Evolutionary conservation across 2,797 vertebrate genomes (phyloP).

Genomic region (Periparus ater): DNA sequence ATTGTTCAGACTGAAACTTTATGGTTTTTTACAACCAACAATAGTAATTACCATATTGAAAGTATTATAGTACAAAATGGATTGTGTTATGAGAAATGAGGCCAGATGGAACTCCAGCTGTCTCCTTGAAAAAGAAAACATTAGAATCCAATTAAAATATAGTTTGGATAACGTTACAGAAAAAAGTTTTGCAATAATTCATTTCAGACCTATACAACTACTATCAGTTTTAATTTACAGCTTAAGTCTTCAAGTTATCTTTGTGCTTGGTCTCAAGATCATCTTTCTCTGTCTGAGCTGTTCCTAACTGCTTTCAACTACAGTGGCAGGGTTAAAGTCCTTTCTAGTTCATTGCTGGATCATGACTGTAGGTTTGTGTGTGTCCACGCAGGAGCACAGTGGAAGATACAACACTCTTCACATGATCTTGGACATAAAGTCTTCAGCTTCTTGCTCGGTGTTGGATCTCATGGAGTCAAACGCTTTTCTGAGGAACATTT

Average conservation of each 20-base stretch:
- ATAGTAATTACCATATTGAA: conserved; percentile 49
- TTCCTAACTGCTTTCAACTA: neutral
- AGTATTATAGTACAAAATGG: conserved; percentile 45
- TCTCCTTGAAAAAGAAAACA: conserved; percentile 53
- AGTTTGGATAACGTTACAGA: conserved; percentile 39
- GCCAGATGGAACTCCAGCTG: conserved; percentile 70
- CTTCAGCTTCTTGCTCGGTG: neutral
- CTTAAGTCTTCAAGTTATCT: neutral
- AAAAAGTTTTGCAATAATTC: conserved; percentile 52
- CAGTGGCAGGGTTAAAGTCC: neutral
- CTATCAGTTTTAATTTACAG: neutral
- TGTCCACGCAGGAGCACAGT: neutral
- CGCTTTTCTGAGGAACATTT: neutral
- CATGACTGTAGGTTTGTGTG: neutral
- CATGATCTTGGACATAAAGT: neutral
- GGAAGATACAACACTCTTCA: neutral
- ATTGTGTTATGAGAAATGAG: conserved; percentile 48
- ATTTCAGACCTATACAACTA: conserved; percentile 29
- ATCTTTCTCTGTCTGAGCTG: neutral
- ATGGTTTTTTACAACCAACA: neutral
- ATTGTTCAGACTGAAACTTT: conserved; percentile 10
- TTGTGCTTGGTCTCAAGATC: conserved; percentile 37
- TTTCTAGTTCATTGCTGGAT: conserved; percentile 15
- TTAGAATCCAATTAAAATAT: conserved; percentile 62
- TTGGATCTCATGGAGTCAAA: neutral